These are phyloP conservation scores for Morbakka virulenta DNA, from an alignment of 30 jellyfish, hydroid and myxozoan species.

Conservation along the genomic window DNA sequence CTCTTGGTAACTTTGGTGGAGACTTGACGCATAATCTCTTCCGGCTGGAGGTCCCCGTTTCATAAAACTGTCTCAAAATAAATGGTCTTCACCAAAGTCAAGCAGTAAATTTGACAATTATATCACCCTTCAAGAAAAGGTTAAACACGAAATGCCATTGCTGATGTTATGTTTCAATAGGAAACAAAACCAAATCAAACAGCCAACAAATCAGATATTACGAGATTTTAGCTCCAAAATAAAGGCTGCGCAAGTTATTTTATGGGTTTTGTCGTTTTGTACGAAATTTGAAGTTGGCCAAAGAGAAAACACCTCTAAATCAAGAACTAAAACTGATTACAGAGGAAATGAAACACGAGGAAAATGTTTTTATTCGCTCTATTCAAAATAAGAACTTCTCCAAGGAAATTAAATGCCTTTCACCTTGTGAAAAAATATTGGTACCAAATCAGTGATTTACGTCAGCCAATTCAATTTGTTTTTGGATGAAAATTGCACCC, in stretches of 20 bases:
- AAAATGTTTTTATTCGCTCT: constrained; percentile 27
- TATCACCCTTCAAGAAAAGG: too few species aligned
- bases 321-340: constrained; percentile 22
- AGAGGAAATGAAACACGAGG: constrained; percentile 42
- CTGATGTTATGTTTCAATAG: too few species aligned
- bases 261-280: too few species aligned
- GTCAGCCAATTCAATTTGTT: too few species aligned
- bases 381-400: constrained; percentile 34
- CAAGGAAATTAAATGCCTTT: constrained; percentile 24
- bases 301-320: constrained; percentile 6
- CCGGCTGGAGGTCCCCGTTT: constrained; percentile 70
- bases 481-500: constrained; percentile 22
- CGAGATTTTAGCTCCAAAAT: too few species aligned
- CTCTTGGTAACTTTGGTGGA: constrained; percentile 11
- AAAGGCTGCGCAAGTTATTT: too few species aligned
- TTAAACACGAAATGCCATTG: too few species aligned
- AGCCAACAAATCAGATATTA: too few species aligned
- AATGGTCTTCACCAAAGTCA: too few species aligned
- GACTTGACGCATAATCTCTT: background rate
- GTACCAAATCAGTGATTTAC: constrained; percentile 27
- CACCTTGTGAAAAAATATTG: background rate
- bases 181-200: too few species aligned
- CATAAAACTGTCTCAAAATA: too few species aligned
- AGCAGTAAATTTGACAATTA: too few species aligned
- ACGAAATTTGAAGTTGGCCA: constrained; percentile 28